These are phyloP conservation scores for Hydropsyche tenuis DNA, from an alignment of 1,140 invertebrate genomes.

Conservation along the genomic window DNA sequence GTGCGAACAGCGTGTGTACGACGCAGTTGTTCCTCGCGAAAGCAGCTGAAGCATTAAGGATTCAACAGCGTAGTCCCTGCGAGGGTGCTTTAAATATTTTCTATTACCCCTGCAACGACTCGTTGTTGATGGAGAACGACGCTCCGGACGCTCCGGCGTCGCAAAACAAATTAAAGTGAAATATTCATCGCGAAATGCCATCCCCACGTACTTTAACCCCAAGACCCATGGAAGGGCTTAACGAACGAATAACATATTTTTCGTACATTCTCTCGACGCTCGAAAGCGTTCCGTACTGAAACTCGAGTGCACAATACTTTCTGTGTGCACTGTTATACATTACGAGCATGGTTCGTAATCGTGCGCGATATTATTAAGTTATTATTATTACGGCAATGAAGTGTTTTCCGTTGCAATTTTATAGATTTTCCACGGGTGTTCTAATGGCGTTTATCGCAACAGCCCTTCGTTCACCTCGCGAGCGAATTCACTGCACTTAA, in stretches of 20 bases:
- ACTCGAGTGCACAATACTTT: too few species aligned
- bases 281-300: too few species aligned
- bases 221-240: too few species aligned
- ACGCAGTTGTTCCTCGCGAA: neutral
- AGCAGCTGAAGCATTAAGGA: constrained; percentile 18
- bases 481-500: neutral
- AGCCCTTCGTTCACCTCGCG: neutral
- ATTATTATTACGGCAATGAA: constrained; percentile 33
- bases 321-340: neutral
- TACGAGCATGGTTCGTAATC: too few species aligned
- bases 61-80: constrained; percentile 22
- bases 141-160: neutral
- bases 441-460: neutral
- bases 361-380: neutral
- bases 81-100: constrained; percentile 39
- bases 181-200: constrained; percentile 25
- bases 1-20: neutral
- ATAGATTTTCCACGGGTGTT: constrained; percentile 36
- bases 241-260: too few species aligned
- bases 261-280: too few species aligned
- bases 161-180: constrained; percentile 33
- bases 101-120: constrained; percentile 27
- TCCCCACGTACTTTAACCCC: neutral
- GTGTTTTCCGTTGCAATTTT: constrained; percentile 45
- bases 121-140: neutral